phyloP scores from a whole-genome alignment of 23 tunicate genomes.

The Phallusia fumigata region DNA sequence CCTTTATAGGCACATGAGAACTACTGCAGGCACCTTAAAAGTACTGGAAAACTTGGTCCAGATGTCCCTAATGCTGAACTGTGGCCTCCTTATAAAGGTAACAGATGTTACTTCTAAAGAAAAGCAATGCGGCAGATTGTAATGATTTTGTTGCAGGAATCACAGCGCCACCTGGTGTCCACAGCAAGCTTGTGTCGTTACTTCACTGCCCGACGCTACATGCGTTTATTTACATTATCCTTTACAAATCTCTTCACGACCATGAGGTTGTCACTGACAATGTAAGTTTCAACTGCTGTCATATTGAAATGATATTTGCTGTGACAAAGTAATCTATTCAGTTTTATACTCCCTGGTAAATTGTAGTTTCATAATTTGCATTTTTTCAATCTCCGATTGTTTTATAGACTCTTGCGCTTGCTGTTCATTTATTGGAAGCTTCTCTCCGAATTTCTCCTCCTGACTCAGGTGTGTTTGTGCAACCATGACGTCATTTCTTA shows the following conservation, averaged over 20 bases:
- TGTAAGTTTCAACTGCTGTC: conserved; percentile 43
- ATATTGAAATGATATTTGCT: not conserved
- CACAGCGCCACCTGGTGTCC: not conserved
- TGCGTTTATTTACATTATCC: conserved; percentile 37
- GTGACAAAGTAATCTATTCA: no score
- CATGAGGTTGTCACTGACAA: conserved; percentile 57
- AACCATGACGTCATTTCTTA: no score
- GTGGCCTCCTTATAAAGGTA: conserved; percentile 77
- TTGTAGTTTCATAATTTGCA: no score
- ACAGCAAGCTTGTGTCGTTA: conserved; percentile 16
- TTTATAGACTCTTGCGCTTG: conserved; percentile 38
- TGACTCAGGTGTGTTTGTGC: not conserved
- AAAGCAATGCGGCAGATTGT: no score
- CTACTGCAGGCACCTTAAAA: conserved; percentile 50
- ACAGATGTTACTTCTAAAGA: not conserved
- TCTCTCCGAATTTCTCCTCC: not conserved
- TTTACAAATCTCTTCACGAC: conserved; percentile 48
- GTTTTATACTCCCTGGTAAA: no score
- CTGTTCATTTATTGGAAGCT: conserved; percentile 38
- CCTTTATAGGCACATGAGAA: conserved; percentile 67
- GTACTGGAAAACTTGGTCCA: conserved; percentile 13
- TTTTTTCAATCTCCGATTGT: not conserved
- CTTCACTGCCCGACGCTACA: conserved; percentile 55
- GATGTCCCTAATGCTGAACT: conserved; percentile 28
- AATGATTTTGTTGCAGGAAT: conserved; percentile 36